Evolutionary conservation across 2,888 invertebrate genomes (phyloP).

Genomic region (Tachina grossa): DNA sequence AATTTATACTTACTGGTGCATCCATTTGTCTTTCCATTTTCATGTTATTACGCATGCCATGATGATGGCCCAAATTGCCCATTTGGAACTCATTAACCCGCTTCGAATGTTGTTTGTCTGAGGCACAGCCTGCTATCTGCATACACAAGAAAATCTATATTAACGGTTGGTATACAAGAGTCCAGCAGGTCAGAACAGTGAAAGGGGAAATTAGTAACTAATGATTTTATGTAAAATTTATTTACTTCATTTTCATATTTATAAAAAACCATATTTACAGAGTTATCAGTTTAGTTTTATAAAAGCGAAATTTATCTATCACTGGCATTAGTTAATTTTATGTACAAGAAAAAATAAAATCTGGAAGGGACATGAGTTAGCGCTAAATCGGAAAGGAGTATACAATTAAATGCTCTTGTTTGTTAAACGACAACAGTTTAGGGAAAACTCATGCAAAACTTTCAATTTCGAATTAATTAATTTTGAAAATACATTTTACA

Average conservation of each 20-base stretch:
- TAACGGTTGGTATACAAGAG: conserved; percentile 76
- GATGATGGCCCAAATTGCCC: conserved; percentile 87
- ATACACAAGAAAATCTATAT: conserved; percentile 82
- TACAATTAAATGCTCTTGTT: conserved; percentile 7
- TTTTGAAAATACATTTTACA: conserved; percentile 20
- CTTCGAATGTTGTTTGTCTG: conserved; percentile 88
- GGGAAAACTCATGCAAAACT: conserved; percentile 44
- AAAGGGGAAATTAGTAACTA: conserved; percentile 77
- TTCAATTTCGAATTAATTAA: not conserved
- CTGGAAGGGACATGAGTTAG: conserved; percentile 62
- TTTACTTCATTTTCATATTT: conserved; percentile 72
- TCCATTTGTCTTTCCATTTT: conserved; percentile 89
- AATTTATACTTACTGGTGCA: conserved; percentile 87
- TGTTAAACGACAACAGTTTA: conserved; percentile 32
- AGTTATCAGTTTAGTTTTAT: conserved; percentile 12
- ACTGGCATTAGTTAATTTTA: conserved; percentile 19
- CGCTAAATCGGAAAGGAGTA: conserved; percentile 55
- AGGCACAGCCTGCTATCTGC: conserved; percentile 90
- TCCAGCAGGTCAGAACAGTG: conserved; percentile 57
- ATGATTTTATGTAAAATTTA: conserved; percentile 74
- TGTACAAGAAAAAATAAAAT: conserved; percentile 36
- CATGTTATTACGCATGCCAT: conserved; percentile 85
- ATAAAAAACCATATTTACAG: conserved; percentile 53
- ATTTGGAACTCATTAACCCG: conserved; percentile 92
- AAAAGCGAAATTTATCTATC: conserved; percentile 5